These are phyloP conservation scores for Drosophila tropicalis DNA, from an alignment of 1,140 invertebrate species.

Conservation along the genomic window DNA sequence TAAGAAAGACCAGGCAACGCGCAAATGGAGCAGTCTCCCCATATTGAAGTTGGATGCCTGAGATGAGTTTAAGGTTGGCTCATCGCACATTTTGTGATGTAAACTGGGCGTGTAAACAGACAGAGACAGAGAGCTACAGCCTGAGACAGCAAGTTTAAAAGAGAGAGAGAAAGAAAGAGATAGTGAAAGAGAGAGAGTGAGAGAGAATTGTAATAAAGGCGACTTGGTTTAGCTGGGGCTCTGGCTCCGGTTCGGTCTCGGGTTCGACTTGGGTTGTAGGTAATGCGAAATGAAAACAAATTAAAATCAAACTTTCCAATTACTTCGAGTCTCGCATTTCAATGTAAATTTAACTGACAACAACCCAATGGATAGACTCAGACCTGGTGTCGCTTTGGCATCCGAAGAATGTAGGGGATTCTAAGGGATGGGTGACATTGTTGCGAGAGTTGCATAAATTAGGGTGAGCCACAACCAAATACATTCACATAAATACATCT, in stretches of 20 bases:
- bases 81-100: conserved; percentile 72
- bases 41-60: conserved; percentile 17
- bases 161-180: conserved; percentile 11
- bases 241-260: conserved; percentile 1
- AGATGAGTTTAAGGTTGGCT: conserved; percentile 31
- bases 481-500: neutral
- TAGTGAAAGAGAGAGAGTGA: conserved; percentile 10
- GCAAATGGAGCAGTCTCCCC: conserved; percentile 70
- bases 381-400: neutral
- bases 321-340: conserved; percentile 82
- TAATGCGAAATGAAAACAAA: conserved; percentile 83
- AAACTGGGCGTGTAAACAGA: conserved; percentile 76
- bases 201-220: conserved; percentile 16
- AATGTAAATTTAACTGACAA: conserved; percentile 81
- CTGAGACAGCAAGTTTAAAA: neutral
- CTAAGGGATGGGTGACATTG: neutral
- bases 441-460: conserved; percentile 48
- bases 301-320: conserved; percentile 83
- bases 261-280: conserved; percentile 44
- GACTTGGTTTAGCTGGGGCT: conserved; percentile 17
- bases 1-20: conserved; percentile 34
- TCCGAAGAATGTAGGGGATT: neutral
- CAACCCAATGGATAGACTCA: conserved; percentile 41
- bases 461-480: conserved; percentile 22
- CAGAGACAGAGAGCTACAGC: conserved; percentile 1